Conservation (phyloP, 2,113 vertebrate genomes). For the Papio anubis region DNA sequence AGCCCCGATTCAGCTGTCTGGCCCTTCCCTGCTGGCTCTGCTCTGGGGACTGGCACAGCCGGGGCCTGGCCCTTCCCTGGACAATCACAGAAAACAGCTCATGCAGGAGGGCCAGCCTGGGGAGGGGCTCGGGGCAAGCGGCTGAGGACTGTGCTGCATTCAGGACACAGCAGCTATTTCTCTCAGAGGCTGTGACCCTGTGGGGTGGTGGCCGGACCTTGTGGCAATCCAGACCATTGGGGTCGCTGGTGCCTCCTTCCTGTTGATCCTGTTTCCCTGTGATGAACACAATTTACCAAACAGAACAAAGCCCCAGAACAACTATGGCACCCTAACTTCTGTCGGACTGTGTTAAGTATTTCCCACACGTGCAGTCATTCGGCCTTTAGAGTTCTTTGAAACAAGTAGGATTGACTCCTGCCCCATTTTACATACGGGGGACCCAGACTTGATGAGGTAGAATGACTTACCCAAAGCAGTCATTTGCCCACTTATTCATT, state of each 20-base stretch:
- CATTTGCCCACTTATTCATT: neutral
- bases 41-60: neutral
- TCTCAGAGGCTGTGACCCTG: neutral
- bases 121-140: rapidly evolving
- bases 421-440: neutral
- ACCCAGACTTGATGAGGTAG: neutral
- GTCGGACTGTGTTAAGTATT: rapidly evolving
- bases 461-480: neutral
- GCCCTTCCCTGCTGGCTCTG: neutral
- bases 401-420: too few species aligned
- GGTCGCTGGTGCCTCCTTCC: neutral
- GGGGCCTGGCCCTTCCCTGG: neutral
- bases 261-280: neutral
- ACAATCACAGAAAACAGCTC: neutral
- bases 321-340: neutral
- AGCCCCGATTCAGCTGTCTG: neutral
- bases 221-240: rapidly evolving
- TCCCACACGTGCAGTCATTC: neutral
- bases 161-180: neutral
- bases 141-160: neutral
- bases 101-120: rapidly evolving
- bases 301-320: neutral
- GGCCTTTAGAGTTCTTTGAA: neutral
- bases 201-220: neutral
- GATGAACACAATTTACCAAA: neutral